Evolutionary conservation across 2,888 invertebrate species (phyloP).

Genomic region (Philhelius pedissequus): DNA sequence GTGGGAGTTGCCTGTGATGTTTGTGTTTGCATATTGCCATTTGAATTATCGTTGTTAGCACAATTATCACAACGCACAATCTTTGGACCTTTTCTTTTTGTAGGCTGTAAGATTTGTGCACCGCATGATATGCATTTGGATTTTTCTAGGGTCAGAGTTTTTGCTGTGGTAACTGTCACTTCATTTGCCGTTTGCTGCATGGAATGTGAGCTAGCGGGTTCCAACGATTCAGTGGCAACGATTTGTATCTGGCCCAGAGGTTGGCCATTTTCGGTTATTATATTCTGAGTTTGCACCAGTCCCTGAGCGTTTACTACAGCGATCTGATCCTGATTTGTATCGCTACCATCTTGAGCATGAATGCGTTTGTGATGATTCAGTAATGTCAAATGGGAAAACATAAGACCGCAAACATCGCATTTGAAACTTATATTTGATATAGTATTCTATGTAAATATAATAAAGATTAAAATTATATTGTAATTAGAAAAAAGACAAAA

Average conservation of each 20-base stretch:
- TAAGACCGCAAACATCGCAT: conserved; percentile 92
- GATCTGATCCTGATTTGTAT: conserved; percentile 78
- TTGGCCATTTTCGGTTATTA: conserved; percentile 78
- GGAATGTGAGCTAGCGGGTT: conserved; percentile 71
- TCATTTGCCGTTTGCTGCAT: conserved; percentile 70
- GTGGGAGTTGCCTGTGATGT: conserved; percentile 78
- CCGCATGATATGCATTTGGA: conserved; percentile 83
- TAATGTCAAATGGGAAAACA: conserved; percentile 89
- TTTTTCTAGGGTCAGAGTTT: conserved; percentile 81
- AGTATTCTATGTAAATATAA: conserved; percentile 80
- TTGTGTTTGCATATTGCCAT: conserved; percentile 68
- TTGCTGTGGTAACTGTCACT: conserved; percentile 77
- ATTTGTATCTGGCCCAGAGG: conserved; percentile 81
- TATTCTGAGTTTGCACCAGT: conserved; percentile 77
- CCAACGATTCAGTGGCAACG: conserved; percentile 80
- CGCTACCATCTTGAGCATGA: conserved; percentile 83
- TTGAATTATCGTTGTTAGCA: conserved; percentile 81
- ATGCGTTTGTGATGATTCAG: conserved; percentile 93
- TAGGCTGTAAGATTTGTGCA: conserved; percentile 80
- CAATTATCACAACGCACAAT: conserved; percentile 83
- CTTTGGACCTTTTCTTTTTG: conserved; percentile 83
- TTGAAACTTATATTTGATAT: conserved; percentile 92
- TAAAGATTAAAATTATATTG: background rate
- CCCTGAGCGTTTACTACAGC: conserved; percentile 81
- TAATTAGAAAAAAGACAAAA: background rate